These are phyloP conservation scores for Xenopus petersii DNA, from an alignment of 2,797 vertebrate species.

Conservation along the genomic window DNA sequence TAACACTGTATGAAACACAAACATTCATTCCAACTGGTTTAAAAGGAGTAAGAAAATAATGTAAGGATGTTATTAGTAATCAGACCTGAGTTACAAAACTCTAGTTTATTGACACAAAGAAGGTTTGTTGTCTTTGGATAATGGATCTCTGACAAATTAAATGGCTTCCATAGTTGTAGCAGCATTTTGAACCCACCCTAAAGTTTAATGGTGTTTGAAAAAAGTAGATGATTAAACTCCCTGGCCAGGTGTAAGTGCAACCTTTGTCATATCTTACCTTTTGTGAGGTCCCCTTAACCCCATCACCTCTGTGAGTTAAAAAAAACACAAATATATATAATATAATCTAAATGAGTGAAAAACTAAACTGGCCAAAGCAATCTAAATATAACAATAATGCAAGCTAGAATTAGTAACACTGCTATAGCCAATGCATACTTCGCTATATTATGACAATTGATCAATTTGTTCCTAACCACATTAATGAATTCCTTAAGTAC, in stretches of 20 bases:
- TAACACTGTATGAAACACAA: no score
- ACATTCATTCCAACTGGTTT: no score
- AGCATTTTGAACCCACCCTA: conserved; percentile 40
- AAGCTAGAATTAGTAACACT: no score
- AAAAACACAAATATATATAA: neutral
- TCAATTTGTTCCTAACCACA: no score
- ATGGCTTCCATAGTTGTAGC: conserved; percentile 27
- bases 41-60: no score
- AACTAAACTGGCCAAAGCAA: no score
- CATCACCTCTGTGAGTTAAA: conserved; percentile 49
- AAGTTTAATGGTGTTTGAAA: conserved; percentile 82
- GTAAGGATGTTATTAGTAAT: no score
- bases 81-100: conserved; percentile 19
- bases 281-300: conserved; percentile 48
- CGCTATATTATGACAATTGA: no score
- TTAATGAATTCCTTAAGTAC: no score
- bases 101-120: conserved; percentile 29
- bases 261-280: conserved; percentile 90
- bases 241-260: conserved; percentile 95
- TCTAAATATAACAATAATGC: no score
- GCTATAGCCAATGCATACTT: no score
- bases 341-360: no score
- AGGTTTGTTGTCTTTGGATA: conserved; percentile 37
- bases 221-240: conserved; percentile 98
- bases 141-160: conserved; percentile 29